Evolutionary conservation across 2,113 vertebrate genomes (phyloP), one percentile per base, ranked within the genome.

Genomic region (Naja naja): DNA sequence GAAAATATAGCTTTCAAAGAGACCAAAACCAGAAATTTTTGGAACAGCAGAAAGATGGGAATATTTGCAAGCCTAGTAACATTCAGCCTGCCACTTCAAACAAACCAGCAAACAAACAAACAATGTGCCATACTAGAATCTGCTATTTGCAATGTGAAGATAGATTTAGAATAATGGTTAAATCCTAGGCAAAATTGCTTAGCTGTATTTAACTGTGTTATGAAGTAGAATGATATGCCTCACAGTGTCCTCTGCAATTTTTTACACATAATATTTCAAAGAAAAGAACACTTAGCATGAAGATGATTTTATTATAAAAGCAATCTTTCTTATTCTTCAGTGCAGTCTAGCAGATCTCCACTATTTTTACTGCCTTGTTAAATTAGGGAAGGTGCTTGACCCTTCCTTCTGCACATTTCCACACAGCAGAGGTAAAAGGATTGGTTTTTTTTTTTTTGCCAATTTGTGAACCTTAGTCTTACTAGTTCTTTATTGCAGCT

Each of bases 341-440:
- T 39, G 39, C 81, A n/a, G 25, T 47, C 56, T 52, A 64, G 89
- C 55, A 49, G 54, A 86, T 93, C 45, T 69, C 60, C 89, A 90
- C 53, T 55, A 87, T 87, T 90, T 92, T 90, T 90, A 93, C 55
- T 90, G 55, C 34, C 92, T 43, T 93, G 74, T 87, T 93, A 87
- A 90, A 90, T 85, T 55, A n/a, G 5, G 16, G n/a, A 74, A n/a
- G 16, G 2, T 92, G 58, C 18, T 88, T 34, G 27, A 49, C 25
- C 18, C 8, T 87, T 47, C 74, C 52, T 87, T 27, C 49, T 43
- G 25, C 87, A 23, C 8, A 10, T 64, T 60, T 64, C 54, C 54
- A 90, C 23, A 87, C 9, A 27, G 53, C 90, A 16, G 81, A 58
- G 74, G 74, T 64, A 56, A 90, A 93, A 9, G 27, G 9, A 4